Conservation (phyloP, 2,797 vertebrate species). For the Clarias platycephalus region DNA sequence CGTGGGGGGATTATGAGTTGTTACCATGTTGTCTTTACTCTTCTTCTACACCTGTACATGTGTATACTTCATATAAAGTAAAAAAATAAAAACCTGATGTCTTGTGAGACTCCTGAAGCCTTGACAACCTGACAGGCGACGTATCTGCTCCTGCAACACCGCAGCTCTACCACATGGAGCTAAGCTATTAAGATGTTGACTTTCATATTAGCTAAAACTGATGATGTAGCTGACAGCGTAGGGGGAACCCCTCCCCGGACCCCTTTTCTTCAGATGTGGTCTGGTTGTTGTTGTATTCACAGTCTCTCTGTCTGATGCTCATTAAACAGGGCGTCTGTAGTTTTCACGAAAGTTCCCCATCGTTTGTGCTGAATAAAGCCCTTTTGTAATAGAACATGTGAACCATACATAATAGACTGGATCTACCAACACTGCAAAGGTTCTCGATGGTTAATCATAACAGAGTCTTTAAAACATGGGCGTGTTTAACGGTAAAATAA, state of each 20-base stretch:
- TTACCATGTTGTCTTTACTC: no score
- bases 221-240: slow-evolving; percentile 27
- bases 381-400: slow-evolving; percentile 55
- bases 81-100: neutral
- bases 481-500: no score
- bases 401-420: slow-evolving; percentile 26
- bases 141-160: slow-evolving; percentile 20
- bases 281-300: slow-evolving; percentile 47
- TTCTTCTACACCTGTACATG: no score
- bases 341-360: slow-evolving; percentile 54
- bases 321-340: slow-evolving; percentile 56
- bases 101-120: slow-evolving; percentile 4
- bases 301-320: slow-evolving; percentile 42
- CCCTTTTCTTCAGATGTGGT: slow-evolving; percentile 56
- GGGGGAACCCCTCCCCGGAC: slow-evolving; percentile 33
- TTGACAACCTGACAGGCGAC: slow-evolving; percentile 40
- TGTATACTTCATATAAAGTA: no score
- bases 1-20: neutral
- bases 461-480: neutral
- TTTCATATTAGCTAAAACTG: slow-evolving; percentile 25
- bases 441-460: neutral
- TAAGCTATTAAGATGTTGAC: neutral
- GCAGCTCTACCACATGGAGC: slow-evolving; percentile 16
- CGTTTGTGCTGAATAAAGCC: slow-evolving; percentile 49
- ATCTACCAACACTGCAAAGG: neutral